phyloP scores from a whole-genome alignment of 2,113 vertebrate genomes.

The Grallaria varia region DNA sequence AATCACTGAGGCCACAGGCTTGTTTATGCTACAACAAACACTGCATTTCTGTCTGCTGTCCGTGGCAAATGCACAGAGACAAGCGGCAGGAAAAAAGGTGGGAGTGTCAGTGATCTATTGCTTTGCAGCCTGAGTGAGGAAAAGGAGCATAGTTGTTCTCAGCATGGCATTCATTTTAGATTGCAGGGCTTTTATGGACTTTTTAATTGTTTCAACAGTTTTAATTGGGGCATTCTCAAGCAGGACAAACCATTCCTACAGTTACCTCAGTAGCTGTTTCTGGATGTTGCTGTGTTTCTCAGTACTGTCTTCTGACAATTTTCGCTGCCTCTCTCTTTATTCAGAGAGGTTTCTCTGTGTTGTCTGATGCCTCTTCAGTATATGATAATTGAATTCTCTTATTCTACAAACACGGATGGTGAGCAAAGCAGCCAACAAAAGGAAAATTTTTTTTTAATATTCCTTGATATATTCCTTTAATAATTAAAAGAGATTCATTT shows the following conservation, averaged over 20 bases:
- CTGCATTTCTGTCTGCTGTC: neutral
- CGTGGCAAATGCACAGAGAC: fast-evolving
- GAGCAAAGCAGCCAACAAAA: neutral
- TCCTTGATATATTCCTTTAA: neutral
- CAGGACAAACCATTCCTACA: neutral
- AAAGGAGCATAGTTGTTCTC: neutral
- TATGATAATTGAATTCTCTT: neutral
- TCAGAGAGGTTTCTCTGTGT: neutral
- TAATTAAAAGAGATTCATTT: neutral
- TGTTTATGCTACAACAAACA: neutral
- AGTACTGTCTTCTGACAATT: neutral
- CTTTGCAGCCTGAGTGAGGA: neutral
- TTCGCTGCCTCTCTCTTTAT: neutral
- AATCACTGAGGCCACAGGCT: neutral
- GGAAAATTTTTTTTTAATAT: neutral
- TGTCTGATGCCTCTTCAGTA: neutral
- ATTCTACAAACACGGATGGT: neutral
- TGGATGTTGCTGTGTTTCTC: neutral
- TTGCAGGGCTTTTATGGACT: neutral
- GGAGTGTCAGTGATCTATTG: neutral
- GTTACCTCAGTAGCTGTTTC: neutral
- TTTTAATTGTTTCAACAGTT: neutral
- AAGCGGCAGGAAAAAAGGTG: neutral
- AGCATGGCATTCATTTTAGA: neutral
- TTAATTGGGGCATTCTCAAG: neutral